Conservation (phyloP, 2,888 invertebrate genomes). For the Eudasyphora cyanicolor region DNA sequence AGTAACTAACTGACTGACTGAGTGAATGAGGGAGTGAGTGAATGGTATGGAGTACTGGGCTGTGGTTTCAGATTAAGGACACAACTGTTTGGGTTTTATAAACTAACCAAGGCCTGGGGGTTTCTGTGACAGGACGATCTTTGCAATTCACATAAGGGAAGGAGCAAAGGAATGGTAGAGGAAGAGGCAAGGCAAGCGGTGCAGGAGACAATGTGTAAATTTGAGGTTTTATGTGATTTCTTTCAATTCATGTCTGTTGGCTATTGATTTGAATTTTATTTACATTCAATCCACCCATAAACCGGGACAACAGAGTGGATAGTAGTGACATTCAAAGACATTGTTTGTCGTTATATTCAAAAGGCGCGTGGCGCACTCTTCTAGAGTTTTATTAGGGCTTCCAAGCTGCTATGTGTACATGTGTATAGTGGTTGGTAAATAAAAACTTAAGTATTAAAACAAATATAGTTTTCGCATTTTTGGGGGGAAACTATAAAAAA, state of each 20-base stretch:
- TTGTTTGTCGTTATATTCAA: not conserved
- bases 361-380: not conserved
- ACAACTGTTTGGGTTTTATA: not conserved
- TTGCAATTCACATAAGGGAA: no score
- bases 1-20: no score
- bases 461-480: no score
- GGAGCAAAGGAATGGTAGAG: not conserved
- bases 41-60: not conserved
- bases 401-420: no score
- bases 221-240: slow-evolving; percentile 1
- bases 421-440: no score
- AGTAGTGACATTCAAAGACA: not conserved
- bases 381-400: not conserved
- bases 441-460: no score
- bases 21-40: not conserved
- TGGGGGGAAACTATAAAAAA: no score
- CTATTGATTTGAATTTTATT: slow-evolving; percentile 20
- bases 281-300: not conserved
- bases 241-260: slow-evolving; percentile 11
- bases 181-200: not conserved
- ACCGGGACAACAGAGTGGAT: not conserved
- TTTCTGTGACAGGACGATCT: no score
- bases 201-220: not conserved
- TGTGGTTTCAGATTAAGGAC: slow-evolving; percentile 1
- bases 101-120: not conserved